Conservation (phyloP, 2,888 invertebrate species). For the Scotopteryx bipunctaria region DNA sequence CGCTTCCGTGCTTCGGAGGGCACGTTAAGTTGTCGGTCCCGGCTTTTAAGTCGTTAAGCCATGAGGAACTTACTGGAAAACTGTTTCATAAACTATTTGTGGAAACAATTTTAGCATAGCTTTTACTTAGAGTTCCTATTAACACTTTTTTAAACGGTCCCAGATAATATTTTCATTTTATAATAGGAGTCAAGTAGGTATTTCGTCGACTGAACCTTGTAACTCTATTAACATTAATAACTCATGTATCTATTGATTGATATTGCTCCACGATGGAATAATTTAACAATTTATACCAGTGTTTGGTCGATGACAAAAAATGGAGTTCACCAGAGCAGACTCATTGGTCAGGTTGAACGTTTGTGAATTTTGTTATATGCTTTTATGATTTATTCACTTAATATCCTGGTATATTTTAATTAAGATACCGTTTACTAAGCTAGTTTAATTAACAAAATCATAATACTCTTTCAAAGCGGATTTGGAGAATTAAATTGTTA, state of each 20-base stretch:
- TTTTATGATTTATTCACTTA: conserved; percentile 40
- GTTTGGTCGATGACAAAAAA: conserved; percentile 34
- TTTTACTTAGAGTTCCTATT: too few species aligned
- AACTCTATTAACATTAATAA: conserved; percentile 47
- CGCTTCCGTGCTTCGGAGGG: too few species aligned
- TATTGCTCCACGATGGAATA: conserved; percentile 52
- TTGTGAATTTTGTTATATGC: conserved; percentile 18
- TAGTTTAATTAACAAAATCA: too few species aligned
- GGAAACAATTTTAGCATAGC: too few species aligned
- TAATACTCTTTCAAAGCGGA: too few species aligned
- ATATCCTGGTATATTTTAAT: conserved; percentile 31
- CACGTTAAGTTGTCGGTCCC: too few species aligned
- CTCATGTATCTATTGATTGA: conserved; percentile 47
- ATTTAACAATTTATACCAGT: conserved; percentile 39
- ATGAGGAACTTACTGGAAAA: neutral
- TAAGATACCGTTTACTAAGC: too few species aligned
- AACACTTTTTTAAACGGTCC: too few species aligned
- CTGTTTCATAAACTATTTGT: too few species aligned
- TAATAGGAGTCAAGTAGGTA: conserved; percentile 2
- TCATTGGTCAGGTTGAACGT: conserved; percentile 35
- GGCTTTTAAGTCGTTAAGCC: too few species aligned
- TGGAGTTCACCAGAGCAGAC: conserved; percentile 26
- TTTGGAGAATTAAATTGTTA: too few species aligned
- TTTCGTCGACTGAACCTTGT: conserved; percentile 42
- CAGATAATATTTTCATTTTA: conserved; percentile 11